These are phyloP conservation scores for Beris morrisii DNA, from an alignment of 2,888 invertebrate genomes.

Conservation along the genomic window DNA sequence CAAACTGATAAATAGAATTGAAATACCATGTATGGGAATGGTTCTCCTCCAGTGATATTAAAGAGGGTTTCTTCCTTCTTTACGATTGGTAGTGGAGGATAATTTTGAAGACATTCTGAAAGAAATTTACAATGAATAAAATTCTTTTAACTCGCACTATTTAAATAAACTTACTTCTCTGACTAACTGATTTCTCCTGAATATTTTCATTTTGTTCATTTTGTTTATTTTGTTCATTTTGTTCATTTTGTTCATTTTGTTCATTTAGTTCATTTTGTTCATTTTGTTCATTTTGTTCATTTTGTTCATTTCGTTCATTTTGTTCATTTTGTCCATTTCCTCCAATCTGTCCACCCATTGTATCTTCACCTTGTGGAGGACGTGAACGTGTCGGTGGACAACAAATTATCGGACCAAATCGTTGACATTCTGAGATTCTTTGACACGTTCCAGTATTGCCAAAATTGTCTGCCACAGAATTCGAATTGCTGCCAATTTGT, in stretches of 20 bases:
- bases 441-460: background rate
- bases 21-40: conserved; percentile 37
- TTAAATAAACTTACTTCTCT: background rate
- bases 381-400: background rate
- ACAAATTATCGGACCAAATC: conserved; percentile 3
- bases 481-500: too few relatives aligned
- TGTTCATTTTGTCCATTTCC: too few relatives aligned
- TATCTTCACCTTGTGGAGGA: background rate
- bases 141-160: background rate
- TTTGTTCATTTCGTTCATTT: too few relatives aligned
- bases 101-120: conserved; percentile 2
- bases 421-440: background rate
- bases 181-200: background rate
- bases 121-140: background rate
- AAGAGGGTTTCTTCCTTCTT: background rate
- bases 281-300: too few relatives aligned
- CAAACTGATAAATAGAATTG: background rate
- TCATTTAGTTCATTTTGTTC: too few relatives aligned
- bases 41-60: conserved; percentile 21
- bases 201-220: too few relatives aligned
- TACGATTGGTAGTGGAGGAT: background rate
- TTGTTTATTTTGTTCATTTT: too few relatives aligned
- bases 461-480: background rate
- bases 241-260: too few relatives aligned
- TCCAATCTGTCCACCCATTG: too few relatives aligned